A percentile compares a stretch with the other conserved stretches of the same genome.
Evolutionary conservation across 1,140 invertebrate species (phyloP).

Genomic region (Drosophila varians): DNA sequence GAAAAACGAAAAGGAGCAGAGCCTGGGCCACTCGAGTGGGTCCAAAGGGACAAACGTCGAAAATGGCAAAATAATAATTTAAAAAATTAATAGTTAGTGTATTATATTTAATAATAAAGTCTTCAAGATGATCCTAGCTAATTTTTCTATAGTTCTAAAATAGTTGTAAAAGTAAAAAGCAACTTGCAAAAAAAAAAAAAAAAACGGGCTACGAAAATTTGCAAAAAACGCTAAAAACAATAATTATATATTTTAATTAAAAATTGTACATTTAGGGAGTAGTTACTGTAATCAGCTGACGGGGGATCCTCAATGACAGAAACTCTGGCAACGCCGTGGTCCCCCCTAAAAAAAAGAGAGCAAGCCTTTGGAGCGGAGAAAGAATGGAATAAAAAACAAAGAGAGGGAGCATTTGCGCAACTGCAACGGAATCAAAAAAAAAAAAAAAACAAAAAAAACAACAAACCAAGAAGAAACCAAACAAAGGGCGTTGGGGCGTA

Average conservation of each 20-base stretch:
- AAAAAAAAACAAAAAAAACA: conserved; percentile 17
- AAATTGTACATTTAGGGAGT: not conserved
- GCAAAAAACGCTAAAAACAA: no score
- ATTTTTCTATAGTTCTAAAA: no score
- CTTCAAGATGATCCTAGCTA: no score
- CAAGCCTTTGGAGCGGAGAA: not conserved
- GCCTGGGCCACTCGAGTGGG: not conserved
- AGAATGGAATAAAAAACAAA: not conserved
- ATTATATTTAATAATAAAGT: no score
- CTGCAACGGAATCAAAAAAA: conserved; percentile 45
- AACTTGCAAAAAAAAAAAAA: no score
- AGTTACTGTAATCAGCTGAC: conserved; percentile 12
- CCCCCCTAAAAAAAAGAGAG: not conserved
- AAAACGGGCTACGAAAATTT: no score
- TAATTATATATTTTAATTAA: no score
- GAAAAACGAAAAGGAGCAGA: not conserved
- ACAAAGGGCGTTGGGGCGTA: not conserved
- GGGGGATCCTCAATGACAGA: not conserved
- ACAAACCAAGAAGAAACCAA: not conserved
- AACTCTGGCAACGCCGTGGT: conserved; percentile 15
- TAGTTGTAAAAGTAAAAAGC: no score
- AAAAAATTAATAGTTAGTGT: no score
- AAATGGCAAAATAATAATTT: not conserved
- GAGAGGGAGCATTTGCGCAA: conserved; percentile 46
- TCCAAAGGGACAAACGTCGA: not conserved